Conservation (phyloP, 2,888 invertebrate species). For the Ceratothoa steindachneri region DNA sequence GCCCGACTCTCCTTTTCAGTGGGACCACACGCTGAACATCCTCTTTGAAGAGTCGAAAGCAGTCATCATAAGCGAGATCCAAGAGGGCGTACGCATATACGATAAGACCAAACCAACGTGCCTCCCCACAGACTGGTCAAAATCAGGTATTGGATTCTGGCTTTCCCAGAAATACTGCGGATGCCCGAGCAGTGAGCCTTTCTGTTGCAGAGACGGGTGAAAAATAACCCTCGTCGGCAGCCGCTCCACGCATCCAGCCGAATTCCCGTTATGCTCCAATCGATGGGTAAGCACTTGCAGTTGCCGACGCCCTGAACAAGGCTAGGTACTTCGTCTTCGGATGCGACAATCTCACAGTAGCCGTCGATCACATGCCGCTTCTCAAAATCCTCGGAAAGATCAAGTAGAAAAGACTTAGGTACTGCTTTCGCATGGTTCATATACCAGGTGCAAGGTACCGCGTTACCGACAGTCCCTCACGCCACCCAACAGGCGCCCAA, state of each 20-base stretch:
- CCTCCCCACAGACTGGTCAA: no score
- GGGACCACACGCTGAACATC: neutral
- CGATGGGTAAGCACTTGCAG: conserved; percentile 24
- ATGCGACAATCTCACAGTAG: no score
- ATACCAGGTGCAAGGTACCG: neutral
- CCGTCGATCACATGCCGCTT: conserved; percentile 23
- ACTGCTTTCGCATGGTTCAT: conserved; percentile 17
- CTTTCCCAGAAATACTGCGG: no score
- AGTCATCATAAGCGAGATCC: no score
- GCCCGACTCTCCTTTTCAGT: neutral
- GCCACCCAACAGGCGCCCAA: neutral
- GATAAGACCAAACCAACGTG: no score
- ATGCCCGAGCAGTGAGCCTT: no score
- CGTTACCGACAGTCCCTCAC: conserved; percentile 12
- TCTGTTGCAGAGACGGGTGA: conserved; percentile 23
- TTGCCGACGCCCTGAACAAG: conserved; percentile 16
- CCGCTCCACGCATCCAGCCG: conserved; percentile 17
- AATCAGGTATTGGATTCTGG: no score
- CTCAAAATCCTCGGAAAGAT: conserved; percentile 15
- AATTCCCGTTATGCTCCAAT: conserved; percentile 20
- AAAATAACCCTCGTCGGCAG: conserved; percentile 18
- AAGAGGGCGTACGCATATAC: no score
- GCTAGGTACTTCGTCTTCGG: conserved; percentile 12
- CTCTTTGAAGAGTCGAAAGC: conserved; percentile 19
- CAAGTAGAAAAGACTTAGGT: conserved; percentile 8